These are phyloP conservation scores for Drosophila stalkeri DNA, from an alignment of 2,888 invertebrate species.

Conservation along the genomic window DNA sequence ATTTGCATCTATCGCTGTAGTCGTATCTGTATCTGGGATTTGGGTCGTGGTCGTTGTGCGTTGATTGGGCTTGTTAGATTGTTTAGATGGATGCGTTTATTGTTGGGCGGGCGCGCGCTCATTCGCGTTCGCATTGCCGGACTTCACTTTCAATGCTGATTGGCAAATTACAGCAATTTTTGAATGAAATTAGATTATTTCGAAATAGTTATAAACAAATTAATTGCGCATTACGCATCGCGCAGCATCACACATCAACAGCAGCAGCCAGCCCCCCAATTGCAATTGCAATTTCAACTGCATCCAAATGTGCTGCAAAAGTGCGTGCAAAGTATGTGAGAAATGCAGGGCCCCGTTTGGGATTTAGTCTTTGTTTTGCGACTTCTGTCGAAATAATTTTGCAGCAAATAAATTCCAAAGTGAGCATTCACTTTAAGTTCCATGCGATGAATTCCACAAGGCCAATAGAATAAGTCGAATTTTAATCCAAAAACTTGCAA, in stretches of 20 bases:
- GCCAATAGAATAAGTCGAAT: slow-evolving; percentile 29
- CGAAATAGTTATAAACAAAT: slow-evolving; percentile 76
- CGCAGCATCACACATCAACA: slow-evolving; percentile 3
- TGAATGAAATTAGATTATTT: slow-evolving; percentile 77
- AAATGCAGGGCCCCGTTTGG: slow-evolving; percentile 8
- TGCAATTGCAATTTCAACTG: slow-evolving; percentile 10
- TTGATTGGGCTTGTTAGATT: slow-evolving; percentile 57
- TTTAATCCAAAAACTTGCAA: slow-evolving; percentile 10
- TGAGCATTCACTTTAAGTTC: background rate
- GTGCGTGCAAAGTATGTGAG: background rate
- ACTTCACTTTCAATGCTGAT: slow-evolving; percentile 78
- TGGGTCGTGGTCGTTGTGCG: slow-evolving; percentile 79
- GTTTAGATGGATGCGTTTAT: slow-evolving; percentile 22
- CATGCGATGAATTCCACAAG: slow-evolving; percentile 2
- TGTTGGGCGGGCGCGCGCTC: slow-evolving; percentile 31
- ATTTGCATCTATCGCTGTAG: slow-evolving; percentile 13
- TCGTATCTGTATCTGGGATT: slow-evolving; percentile 51
- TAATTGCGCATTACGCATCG: slow-evolving; percentile 67
- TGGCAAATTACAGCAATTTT: slow-evolving; percentile 80
- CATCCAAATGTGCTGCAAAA: slow-evolving; percentile 7
- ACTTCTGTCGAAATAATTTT: background rate
- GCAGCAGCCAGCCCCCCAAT: background rate
- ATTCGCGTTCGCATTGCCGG: slow-evolving; percentile 10
- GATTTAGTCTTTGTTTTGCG: background rate
- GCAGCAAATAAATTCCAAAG: background rate